Conservation (phyloP, 2,888 invertebrate genomes). For the Seira musarum region DNA sequence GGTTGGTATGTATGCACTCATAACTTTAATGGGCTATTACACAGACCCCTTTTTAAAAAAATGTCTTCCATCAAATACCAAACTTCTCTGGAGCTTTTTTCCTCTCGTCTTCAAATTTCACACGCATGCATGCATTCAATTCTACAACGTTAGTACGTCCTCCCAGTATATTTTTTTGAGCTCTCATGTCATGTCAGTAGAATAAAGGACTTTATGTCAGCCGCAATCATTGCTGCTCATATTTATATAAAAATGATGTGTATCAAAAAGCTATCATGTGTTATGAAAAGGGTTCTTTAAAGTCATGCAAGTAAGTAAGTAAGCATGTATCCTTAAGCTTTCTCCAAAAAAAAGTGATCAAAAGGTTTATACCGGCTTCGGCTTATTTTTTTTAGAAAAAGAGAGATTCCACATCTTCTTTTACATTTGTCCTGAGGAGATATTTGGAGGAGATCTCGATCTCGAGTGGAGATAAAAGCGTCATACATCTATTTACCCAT, state of each 20-base stretch:
- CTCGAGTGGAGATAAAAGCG: constrained; percentile 36
- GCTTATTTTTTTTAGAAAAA: too few relatives aligned
- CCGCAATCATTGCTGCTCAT: too few relatives aligned
- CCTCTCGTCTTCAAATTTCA: constrained; percentile 50
- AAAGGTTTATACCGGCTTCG: constrained; percentile 38
- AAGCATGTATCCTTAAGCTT: constrained; percentile 32
- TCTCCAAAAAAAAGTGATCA: constrained; percentile 24
- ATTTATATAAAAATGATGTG: constrained; percentile 35
- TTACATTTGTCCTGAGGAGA: constrained; percentile 1
- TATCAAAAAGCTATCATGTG: constrained; percentile 51
- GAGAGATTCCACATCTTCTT: too few relatives aligned
- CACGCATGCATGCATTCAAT: constrained; percentile 36
- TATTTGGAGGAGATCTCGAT: constrained; percentile 23
- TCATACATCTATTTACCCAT: constrained; percentile 5
- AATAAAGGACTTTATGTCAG: constrained; percentile 19
- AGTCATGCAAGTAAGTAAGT: constrained; percentile 4
- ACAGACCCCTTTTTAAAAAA: too few relatives aligned
- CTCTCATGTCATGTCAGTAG: too few relatives aligned
- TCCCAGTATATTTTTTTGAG: too few relatives aligned
- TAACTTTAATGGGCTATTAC: constrained; percentile 48
- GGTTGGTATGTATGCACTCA: constrained; percentile 27
- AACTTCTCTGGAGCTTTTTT: too few relatives aligned
- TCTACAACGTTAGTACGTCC: too few relatives aligned
- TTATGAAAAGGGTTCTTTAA: constrained; percentile 35
- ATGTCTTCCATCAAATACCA: constrained; percentile 33